phyloP scores from a whole-genome alignment of 1,140 invertebrate species.

The Cydia splendana region DNA sequence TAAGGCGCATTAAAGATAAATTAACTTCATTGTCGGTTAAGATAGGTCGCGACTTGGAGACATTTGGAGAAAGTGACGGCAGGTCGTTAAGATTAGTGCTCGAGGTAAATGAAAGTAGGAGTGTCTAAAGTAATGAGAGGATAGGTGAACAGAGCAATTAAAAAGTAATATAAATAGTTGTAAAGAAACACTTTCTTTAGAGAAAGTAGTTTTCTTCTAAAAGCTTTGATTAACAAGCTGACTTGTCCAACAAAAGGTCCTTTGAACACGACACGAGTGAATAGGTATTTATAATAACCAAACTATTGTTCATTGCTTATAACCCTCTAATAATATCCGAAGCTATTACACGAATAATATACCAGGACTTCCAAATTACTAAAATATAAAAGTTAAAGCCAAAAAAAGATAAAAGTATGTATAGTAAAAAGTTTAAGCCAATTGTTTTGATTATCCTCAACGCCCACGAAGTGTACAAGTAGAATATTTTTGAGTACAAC shows the following conservation, averaged over 20 bases:
- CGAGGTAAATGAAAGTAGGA: constrained; percentile 30
- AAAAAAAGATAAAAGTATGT: too few species aligned
- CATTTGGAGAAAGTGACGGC: constrained; percentile 25
- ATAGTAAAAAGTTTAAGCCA: too few species aligned
- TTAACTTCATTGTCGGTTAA: constrained; percentile 28
- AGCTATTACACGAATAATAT: too few species aligned
- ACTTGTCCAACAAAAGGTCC: background rate
- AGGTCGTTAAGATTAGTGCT: constrained; percentile 28
- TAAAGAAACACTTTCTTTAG: constrained; percentile 22
- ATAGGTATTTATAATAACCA: too few species aligned
- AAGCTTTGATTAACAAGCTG: background rate
- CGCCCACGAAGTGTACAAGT: too few species aligned
- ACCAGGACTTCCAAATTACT: too few species aligned
- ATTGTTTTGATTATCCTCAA: too few species aligned
- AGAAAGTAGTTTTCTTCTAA: background rate
- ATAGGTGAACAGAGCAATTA: constrained; percentile 3
- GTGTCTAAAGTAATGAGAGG: constrained; percentile 5
- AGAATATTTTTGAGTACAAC: too few species aligned
- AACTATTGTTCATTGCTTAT: too few species aligned
- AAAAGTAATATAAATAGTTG: background rate
- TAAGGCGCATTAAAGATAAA: background rate
- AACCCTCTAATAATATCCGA: too few species aligned
- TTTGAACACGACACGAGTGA: too few species aligned
- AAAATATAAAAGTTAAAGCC: too few species aligned
- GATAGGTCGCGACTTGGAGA: constrained; percentile 25